These are phyloP conservation scores for Pteropus rufus DNA, from an alignment of 2,797 vertebrate species.

Conservation along the genomic window DNA sequence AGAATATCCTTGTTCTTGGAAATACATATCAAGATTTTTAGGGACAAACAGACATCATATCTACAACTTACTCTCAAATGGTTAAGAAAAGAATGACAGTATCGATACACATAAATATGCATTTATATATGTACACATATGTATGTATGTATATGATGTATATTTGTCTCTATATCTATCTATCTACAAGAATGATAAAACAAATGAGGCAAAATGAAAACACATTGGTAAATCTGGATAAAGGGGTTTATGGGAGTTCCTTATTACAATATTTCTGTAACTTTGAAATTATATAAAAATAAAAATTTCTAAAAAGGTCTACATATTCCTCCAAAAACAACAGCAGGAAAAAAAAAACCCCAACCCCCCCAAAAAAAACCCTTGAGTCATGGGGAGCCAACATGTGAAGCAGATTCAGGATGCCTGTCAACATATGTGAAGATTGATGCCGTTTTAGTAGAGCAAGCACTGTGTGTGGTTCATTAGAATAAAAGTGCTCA, in stretches of 20 bases:
- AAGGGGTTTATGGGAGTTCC: not conserved
- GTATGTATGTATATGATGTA: not conserved
- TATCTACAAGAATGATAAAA: not conserved
- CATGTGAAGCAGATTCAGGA: not conserved
- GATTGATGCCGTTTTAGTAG: fast-evolving
- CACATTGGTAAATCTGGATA: not conserved
- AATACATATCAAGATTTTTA: not conserved
- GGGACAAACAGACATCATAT: not conserved
- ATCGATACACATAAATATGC: not conserved
- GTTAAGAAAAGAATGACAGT: not conserved
- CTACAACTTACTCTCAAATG: not conserved
- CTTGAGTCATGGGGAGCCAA: not conserved
- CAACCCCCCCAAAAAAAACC: not conserved
- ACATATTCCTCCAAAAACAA: not conserved
- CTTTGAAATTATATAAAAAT: not conserved
- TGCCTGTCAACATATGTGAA: not conserved
- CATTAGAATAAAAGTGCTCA: fast-evolving
- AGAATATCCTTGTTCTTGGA: not conserved
- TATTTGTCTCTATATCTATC: not conserved
- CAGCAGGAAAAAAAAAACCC: not conserved
- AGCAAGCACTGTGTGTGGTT: not conserved
- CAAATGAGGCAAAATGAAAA: not conserved
- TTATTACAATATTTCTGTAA: not conserved
- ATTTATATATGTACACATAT: not conserved
- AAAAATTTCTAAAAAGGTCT: not conserved